phyloP scores from a whole-genome alignment of 2,113 vertebrate genomes.

The Chaetodon auriga region DNA sequence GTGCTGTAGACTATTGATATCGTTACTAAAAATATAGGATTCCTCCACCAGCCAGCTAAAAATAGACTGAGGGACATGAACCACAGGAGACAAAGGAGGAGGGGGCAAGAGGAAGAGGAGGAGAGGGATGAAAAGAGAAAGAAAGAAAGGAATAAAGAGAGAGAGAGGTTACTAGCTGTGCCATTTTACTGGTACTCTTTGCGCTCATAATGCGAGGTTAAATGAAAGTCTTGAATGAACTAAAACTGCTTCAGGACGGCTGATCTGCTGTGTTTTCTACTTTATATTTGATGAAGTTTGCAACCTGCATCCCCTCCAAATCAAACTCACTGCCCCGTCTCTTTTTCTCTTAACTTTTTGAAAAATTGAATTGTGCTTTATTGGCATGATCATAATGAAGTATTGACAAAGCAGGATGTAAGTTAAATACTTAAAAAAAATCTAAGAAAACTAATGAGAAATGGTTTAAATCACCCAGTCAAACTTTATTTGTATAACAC shows the following conservation, averaged over 20 bases:
- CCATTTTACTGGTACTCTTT: conserved; percentile 12
- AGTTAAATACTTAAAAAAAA: background rate
- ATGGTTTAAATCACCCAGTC: too few species aligned
- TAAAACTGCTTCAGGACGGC: background rate
- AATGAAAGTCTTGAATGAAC: conserved; percentile 16
- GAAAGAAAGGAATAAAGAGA: conserved; percentile 36
- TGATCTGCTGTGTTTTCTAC: conserved; percentile 9
- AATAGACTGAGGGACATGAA: conserved; percentile 77
- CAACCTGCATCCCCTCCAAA: background rate
- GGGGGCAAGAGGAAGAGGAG: conserved; percentile 45
- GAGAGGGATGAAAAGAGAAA: conserved; percentile 20
- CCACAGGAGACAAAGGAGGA: conserved; percentile 71
- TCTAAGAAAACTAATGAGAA: background rate
- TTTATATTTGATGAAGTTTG: background rate
- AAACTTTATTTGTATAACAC: background rate
- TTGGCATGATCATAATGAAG: background rate
- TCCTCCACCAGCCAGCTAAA: conserved; percentile 77
- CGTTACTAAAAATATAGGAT: conserved; percentile 84
- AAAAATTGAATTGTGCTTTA: background rate
- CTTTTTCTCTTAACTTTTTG: background rate
- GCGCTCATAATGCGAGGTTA: conserved; percentile 2
- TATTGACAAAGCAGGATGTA: background rate
- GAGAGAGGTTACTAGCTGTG: conserved; percentile 27
- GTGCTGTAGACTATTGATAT: conserved; percentile 83
- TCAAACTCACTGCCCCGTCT: background rate